These are phyloP conservation scores for Harpegnathos saltator DNA, from an alignment of 1,140 invertebrate genomes.

Conservation along the genomic window DNA sequence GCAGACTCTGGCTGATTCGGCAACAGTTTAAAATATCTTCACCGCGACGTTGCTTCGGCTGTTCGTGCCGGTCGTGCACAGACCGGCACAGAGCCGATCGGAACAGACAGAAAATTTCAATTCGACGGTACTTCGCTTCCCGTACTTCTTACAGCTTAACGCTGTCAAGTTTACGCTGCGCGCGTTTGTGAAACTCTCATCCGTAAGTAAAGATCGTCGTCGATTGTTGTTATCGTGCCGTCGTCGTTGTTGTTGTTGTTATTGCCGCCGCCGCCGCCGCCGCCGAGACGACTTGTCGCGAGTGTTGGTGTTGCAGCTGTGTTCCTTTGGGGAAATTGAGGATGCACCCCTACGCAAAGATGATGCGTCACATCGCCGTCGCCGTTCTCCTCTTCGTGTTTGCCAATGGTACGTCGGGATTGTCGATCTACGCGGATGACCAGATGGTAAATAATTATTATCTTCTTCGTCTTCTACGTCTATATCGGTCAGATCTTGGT, in stretches of 20 bases:
- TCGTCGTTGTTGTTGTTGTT: too few species aligned
- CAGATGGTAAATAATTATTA: constrained; percentile 76
- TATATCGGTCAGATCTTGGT: neutral
- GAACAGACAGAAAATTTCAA: neutral
- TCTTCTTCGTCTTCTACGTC: constrained; percentile 43
- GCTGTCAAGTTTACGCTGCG: constrained; percentile 21
- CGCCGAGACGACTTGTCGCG: constrained; percentile 17
- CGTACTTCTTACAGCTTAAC: too few species aligned
- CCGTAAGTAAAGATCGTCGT: neutral
- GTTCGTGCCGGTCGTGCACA: too few species aligned
- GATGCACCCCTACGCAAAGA: constrained; percentile 54
- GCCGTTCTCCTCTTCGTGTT: constrained; percentile 60
- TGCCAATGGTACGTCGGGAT: constrained; percentile 56
- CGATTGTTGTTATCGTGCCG: too few species aligned
- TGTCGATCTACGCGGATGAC: constrained; percentile 78
- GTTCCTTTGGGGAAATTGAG: neutral
- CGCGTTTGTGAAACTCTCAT: neutral
- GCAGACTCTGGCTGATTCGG: too few species aligned
- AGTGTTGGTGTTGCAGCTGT: constrained; percentile 39
- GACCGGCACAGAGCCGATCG: too few species aligned
- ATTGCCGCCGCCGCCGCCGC: too few species aligned
- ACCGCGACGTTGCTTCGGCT: too few species aligned
- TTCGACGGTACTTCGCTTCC: constrained; percentile 3
- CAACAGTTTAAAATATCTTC: too few species aligned
- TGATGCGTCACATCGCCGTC: constrained; percentile 55